A percentile compares a stretch with the other conserved stretches of the same genome.
Conservation (phyloP, 2,113 vertebrate genomes). For the Barnardius zonarius region DNA sequence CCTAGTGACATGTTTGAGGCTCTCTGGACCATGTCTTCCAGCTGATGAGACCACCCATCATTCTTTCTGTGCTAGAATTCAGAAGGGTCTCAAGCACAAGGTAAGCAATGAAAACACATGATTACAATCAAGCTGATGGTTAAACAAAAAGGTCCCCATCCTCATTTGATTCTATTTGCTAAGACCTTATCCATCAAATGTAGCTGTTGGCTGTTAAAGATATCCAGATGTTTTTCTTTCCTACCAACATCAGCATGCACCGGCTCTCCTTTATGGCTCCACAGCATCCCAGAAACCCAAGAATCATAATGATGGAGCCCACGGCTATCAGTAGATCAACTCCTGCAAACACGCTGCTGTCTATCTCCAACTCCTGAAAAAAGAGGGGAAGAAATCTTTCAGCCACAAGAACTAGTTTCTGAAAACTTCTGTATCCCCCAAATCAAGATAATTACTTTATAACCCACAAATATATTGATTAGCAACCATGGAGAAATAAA, state of each 20-base stretch:
- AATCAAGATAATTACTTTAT: background rate
- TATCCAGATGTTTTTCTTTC: background rate
- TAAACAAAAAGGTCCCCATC: background rate
- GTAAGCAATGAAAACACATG: background rate
- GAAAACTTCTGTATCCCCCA: background rate
- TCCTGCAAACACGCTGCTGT: background rate
- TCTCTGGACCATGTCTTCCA: background rate
- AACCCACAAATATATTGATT: background rate
- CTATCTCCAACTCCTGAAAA: background rate
- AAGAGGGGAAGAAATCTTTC: background rate
- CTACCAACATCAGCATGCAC: conserved; percentile 87
- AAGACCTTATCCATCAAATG: background rate
- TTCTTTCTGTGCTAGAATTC: background rate
- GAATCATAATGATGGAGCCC: conserved; percentile 81
- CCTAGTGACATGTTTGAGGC: background rate
- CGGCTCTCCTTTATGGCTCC: conserved; percentile 84
- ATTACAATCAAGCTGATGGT: background rate
- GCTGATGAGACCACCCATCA: background rate
- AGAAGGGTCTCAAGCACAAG: background rate
- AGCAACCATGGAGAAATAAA: background rate
- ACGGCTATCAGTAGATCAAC: conserved; percentile 72
- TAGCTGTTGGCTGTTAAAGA: background rate
- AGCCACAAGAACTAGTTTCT: background rate
- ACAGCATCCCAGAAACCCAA: conserved; percentile 89
- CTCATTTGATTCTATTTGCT: background rate